Evolutionary conservation across 2,888 invertebrate genomes (phyloP).

Genomic region (Cancer borealis): DNA sequence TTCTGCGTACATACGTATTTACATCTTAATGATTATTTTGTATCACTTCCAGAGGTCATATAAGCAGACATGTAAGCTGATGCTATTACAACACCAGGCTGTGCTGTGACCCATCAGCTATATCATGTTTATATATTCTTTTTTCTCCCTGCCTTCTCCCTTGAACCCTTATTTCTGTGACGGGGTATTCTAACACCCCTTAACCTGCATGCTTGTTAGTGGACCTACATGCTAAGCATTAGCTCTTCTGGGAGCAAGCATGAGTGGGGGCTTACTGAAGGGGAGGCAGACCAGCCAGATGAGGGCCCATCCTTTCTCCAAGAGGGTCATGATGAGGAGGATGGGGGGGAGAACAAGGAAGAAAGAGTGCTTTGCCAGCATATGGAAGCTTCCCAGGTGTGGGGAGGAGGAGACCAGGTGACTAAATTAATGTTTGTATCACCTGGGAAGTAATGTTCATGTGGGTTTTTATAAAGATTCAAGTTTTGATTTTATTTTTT

Average conservation of each 20-base stretch:
- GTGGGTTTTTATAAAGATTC: slow-evolving; percentile 6
- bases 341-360: slow-evolving; percentile 44
- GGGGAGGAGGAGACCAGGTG: slow-evolving; percentile 55
- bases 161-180: slow-evolving; percentile 39
- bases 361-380: slow-evolving; percentile 51
- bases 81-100: slow-evolving; percentile 18
- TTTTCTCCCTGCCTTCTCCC: slow-evolving; percentile 46
- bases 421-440: slow-evolving; percentile 46
- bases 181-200: slow-evolving; percentile 53
- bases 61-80: neutral
- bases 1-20: neutral
- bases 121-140: slow-evolving; percentile 46
- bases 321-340: slow-evolving; percentile 53
- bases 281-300: slow-evolving; percentile 62
- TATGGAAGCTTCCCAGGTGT: slow-evolving; percentile 32
- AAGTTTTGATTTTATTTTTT: neutral
- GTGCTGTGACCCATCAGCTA: slow-evolving; percentile 55
- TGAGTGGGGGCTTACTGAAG: slow-evolving; percentile 59
- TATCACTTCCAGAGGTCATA: slow-evolving; percentile 17
- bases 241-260: slow-evolving; percentile 61
- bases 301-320: slow-evolving; percentile 39
- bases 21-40: neutral
- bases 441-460: slow-evolving; percentile 26
- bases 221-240: slow-evolving; percentile 60
- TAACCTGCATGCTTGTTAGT: slow-evolving; percentile 64